phyloP scores from a whole-genome alignment of 2,797 vertebrate genomes.

The Scarus forsteni region DNA sequence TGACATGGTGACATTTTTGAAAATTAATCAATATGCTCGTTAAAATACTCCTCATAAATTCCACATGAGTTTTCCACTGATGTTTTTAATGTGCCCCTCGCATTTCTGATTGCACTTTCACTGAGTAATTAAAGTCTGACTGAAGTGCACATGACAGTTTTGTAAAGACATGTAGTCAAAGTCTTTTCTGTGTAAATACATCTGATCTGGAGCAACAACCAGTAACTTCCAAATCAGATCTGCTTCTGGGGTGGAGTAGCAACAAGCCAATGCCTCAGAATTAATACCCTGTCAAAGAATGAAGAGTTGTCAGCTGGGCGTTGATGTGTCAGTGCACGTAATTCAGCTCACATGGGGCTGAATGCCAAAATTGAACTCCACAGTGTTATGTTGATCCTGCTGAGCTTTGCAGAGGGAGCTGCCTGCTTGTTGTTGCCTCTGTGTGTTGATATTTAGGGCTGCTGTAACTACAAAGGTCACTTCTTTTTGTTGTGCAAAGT shows the following conservation, averaged over 20 bases:
- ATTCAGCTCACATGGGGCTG: slow-evolving; percentile 22
- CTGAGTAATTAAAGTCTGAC: neutral
- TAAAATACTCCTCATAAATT: too few species aligned
- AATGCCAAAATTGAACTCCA: slow-evolving; percentile 37
- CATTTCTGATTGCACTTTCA: neutral
- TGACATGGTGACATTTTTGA: too few species aligned
- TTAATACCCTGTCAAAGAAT: slow-evolving; percentile 35
- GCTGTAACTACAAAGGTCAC: slow-evolving; percentile 18
- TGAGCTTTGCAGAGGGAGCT: slow-evolving; percentile 57
- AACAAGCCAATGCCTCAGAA: slow-evolving; percentile 19
- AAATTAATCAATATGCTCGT: neutral
- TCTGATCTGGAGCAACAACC: neutral
- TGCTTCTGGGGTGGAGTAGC: slow-evolving; percentile 3
- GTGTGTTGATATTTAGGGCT: neutral
- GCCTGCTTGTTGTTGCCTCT: slow-evolving; percentile 28
- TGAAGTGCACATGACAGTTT: neutral
- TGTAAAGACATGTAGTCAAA: neutral
- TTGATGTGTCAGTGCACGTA: slow-evolving; percentile 43
- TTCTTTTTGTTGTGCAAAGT: slow-evolving; percentile 4
- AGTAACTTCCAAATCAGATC: slow-evolving; percentile 14
- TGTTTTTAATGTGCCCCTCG: neutral
- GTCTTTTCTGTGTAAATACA: neutral
- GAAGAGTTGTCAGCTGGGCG: slow-evolving; percentile 45
- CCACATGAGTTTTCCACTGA: too few species aligned
- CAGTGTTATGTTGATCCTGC: slow-evolving; percentile 44